These are phyloP conservation scores for Littorina saxatilis DNA, from an alignment of 1,140 invertebrate genomes.

Conservation along the genomic window DNA sequence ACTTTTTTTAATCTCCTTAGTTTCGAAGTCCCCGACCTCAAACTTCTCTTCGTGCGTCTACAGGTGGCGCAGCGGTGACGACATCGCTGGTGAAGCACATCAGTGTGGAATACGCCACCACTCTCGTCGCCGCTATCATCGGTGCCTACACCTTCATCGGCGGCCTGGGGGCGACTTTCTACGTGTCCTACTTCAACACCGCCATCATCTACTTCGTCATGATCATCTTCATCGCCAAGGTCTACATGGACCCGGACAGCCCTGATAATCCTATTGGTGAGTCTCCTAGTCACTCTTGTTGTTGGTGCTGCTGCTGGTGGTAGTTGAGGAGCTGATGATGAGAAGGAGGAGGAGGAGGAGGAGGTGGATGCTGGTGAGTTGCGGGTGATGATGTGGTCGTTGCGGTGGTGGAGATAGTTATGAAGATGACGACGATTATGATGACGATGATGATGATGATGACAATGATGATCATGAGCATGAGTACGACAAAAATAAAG, in stretches of 20 bases:
- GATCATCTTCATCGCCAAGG: constrained; percentile 69
- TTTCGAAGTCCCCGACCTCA: too few relatives aligned
- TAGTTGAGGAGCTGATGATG: background rate
- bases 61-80: constrained; percentile 70
- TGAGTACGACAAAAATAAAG: background rate
- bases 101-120: constrained; percentile 70
- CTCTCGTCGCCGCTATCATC: constrained; percentile 69
- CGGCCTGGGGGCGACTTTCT: constrained; percentile 75
- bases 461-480: background rate
- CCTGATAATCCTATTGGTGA: constrained; percentile 60
- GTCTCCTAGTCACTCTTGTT: constrained; percentile 4
- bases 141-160: constrained; percentile 75
- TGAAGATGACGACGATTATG: background rate
- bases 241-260: constrained; percentile 65
- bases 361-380: background rate
- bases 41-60: background rate
- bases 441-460: background rate
- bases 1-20: too few relatives aligned
- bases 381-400: background rate
- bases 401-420: background rate
- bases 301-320: constrained; percentile 4
- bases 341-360: background rate
- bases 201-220: constrained; percentile 72
- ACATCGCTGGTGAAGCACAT: constrained; percentile 69
- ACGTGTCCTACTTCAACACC: constrained; percentile 76